Evolutionary conservation across 2,113 vertebrate species (phyloP).

Genomic region (Tringa solitaria): DNA sequence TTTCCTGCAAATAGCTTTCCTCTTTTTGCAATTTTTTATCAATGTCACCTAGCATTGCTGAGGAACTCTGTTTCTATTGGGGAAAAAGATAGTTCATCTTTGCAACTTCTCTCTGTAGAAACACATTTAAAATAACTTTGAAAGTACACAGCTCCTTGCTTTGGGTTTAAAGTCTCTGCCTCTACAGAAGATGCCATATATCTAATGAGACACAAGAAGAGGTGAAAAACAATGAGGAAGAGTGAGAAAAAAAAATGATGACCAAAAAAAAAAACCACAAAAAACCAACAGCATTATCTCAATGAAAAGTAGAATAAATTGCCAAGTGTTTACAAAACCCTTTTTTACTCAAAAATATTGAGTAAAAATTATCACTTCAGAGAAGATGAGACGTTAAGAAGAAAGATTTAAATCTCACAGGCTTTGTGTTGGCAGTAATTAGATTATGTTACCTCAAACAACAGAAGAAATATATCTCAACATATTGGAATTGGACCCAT

Average conservation of each 20-base stretch:
- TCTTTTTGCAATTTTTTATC: background rate
- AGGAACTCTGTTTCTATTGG: background rate
- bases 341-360: constrained; percentile 12
- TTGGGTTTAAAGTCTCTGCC: background rate
- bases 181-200: background rate
- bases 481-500: background rate
- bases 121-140: background rate
- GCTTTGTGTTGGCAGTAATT: background rate
- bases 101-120: background rate
- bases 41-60: background rate
- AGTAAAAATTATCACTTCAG: background rate
- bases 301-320: constrained; percentile 12
- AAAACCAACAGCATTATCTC: background rate
- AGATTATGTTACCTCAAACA: background rate
- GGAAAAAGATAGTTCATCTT: background rate
- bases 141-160: background rate
- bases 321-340: background rate
- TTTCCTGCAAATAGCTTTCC: constrained; percentile 6
- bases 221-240: background rate
- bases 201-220: background rate
- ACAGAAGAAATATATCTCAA: background rate
- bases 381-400: background rate
- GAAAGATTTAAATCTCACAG: background rate
- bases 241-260: background rate
- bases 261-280: background rate